Evolutionary conservation across 1,140 invertebrate species (phyloP), one percentile per base, ranked within the genome.

Genomic region (Holcopasites calliopsidis): DNA sequence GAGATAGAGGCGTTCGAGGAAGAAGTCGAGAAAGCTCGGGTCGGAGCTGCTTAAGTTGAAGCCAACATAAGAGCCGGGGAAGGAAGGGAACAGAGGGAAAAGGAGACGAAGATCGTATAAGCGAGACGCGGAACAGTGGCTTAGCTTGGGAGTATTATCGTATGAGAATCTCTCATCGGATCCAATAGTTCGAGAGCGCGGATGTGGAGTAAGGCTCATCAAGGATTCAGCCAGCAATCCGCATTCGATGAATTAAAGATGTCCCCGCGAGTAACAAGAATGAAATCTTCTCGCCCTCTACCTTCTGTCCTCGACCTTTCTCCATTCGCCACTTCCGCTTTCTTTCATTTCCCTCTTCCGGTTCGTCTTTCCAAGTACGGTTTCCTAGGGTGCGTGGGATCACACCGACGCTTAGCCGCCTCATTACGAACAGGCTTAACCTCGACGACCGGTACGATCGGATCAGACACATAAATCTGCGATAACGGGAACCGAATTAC

Each of bases 241-340:
- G 89, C 85, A 90, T 90, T 90, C 88, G 88, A 91, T 91, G 90
- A 91, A 91, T 91, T 91, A 91, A 91, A 91, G 90, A 91, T 91
- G 88, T 91, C 89, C 79, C 86, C 85, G 77, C 80, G 81, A 90
- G 89, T 90, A 91, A 90, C 89, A 91, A 91, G 89, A 91, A 90
- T 89, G 88, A 86, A 89, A 71, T 76, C 73, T 64, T 74, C 58
- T 62, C 76, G 75, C 60, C 54, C 58, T 68, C 57, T 61, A 49
- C 55, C 26, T 33, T 26, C 52, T 62, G 54, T 79, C 74, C 60
- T 65, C 77, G 44, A 44, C 35, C 60, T 21, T 38, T 49, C 35
- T 66, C 28, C 13, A 0, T 7, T 10, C 44, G 31, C 31, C 13
- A 10, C 21, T 5, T 42, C n/a, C 58, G 5, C n/a, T 28, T 44